Base-by-base conservation (phyloP, 2,797 vertebrate genomes). In the Ambastaia sidthimunki region DNA sequence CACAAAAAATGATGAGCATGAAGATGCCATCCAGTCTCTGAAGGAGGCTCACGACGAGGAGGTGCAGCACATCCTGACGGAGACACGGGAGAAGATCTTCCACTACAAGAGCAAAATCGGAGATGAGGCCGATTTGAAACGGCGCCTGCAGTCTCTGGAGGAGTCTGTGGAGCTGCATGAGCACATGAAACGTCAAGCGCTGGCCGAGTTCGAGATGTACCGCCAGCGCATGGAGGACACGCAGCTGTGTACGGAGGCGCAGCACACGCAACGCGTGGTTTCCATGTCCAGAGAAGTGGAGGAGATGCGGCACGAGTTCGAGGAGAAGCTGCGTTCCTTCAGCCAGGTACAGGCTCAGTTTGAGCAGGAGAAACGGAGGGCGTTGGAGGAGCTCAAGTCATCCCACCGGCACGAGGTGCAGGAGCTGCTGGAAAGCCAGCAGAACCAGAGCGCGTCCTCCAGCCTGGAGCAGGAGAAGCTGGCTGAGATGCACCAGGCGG, bases 1-100 rank as follows among this genome's bases (percentile, higher is more conserved):
- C 91, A 99, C 98, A 82, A 98, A 98, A 90, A 99, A 98, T 60
- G 98, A 99, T 76, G 97, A 99, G 73, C 98, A 99, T 0, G 97
- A 99, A 90, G 96, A 96, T 74, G 96, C 97, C 75, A 94, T 99
- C 19, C 96, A 97, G 88, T 96, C 97, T 28, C 94, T 99, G 85
- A 98, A 94, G 84, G 98, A 99, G 86, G 95, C 95, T 44, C 98
- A 99, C 0, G 96, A 98, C 88, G 98, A 99, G 74, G 98, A 99
- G 94, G 95, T 99, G 85, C 96, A 98, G 48, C 97, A 99, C 91
- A 97, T 99, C 48, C 93, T 99, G 87, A 95, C 95, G 16, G 98
- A 99, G 91, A 99, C 98, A 63, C 95, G 96, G 83, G 97, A 98
- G 88, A 99, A 97, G 87, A 96, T 99, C 87, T 86, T 98, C 87